A percentile compares a stretch with the other conserved stretches of the same genome.
Evolutionary conservation across 2,888 invertebrate genomes (phyloP).

Genomic region (Ceramica pisi): DNA sequence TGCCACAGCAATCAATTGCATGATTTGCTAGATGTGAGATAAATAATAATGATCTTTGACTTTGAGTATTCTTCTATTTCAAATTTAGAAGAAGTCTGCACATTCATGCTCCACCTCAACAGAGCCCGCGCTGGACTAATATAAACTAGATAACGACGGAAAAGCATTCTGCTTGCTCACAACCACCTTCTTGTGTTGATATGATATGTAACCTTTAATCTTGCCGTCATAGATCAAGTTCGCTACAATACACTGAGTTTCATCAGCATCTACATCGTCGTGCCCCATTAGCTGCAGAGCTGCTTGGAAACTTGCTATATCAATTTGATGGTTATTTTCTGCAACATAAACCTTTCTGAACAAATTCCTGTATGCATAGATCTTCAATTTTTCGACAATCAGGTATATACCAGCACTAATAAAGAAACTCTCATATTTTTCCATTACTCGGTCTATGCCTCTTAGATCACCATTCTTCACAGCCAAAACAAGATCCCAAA

Average conservation of each 20-base stretch:
- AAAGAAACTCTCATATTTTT: constrained; percentile 97
- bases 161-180: constrained; percentile 99
- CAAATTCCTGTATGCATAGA: constrained; percentile 98
- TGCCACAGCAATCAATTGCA: constrained; percentile 26
- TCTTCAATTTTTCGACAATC: constrained; percentile 98
- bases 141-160: constrained; percentile 93
- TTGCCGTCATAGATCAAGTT: constrained; percentile 99
- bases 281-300: constrained; percentile 96
- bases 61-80: constrained; percentile 9
- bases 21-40: not conserved
- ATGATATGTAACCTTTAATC: constrained; percentile 99
- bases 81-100: constrained; percentile 43
- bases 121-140: constrained; percentile 69
- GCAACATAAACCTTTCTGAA: constrained; percentile 97
- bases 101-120: constrained; percentile 42
- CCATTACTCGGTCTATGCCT: constrained; percentile 95
- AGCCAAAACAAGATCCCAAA: constrained; percentile 96
- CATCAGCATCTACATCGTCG: constrained; percentile 97
- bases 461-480: constrained; percentile 97
- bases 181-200: constrained; percentile 98
- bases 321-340: constrained; percentile 96
- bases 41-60: constrained; percentile 30
- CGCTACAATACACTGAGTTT: constrained; percentile 98
- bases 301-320: constrained; percentile 95
- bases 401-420: constrained; percentile 99